Conservation (phyloP, 2,888 invertebrate genomes). For the Chloroclysta siterata region DNA sequence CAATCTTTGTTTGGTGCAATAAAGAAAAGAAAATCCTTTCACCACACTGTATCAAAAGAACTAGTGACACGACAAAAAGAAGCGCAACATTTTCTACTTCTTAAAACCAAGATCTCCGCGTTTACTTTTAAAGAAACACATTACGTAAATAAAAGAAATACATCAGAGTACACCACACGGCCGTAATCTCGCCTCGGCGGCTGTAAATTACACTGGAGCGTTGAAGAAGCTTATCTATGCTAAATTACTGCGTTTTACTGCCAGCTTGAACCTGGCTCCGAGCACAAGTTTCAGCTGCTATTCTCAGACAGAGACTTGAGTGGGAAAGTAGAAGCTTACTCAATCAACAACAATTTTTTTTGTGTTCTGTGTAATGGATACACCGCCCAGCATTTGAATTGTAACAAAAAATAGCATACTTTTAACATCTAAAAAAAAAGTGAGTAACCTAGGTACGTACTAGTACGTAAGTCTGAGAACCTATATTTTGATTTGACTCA, state of each 20-base stretch:
- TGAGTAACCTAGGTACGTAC: no score
- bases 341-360: no score
- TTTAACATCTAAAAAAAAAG: no score
- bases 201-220: constrained; percentile 50
- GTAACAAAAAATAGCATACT: no score
- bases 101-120: neutral
- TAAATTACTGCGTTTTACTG: constrained; percentile 54
- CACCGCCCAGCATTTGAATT: no score
- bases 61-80: neutral
- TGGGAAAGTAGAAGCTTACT: neutral
- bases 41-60: no score
- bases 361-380: no score
- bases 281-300: constrained; percentile 23
- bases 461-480: no score
- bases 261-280: constrained; percentile 26
- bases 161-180: constrained; percentile 23
- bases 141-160: constrained; percentile 26
- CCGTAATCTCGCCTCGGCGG: constrained; percentile 49
- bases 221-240: constrained; percentile 57
- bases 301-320: neutral
- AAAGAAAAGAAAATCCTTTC: no score
- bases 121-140: constrained; percentile 15
- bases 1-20: no score
- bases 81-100: neutral
- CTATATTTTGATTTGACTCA: no score